A percentile compares a stretch with the other conserved stretches of the same genome.
Evolutionary conservation across 2,888 invertebrate genomes (phyloP).

Genomic region (Drosophila kambysellisi): DNA sequence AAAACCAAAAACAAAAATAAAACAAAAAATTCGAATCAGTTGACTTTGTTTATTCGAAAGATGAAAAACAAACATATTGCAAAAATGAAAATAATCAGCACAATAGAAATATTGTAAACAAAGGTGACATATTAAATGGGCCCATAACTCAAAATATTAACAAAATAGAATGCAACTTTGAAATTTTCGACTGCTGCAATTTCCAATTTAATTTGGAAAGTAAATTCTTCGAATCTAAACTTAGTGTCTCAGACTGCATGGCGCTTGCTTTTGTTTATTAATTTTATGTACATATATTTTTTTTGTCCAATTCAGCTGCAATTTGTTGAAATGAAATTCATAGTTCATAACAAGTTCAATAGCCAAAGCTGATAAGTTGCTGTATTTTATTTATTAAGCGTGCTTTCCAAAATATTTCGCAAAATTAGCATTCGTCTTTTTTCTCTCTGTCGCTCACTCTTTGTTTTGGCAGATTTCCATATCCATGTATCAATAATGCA

Average conservation of each 20-base stretch:
- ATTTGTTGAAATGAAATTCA: constrained; percentile 7
- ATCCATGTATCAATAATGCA: constrained; percentile 50
- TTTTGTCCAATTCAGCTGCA: constrained; percentile 7
- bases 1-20: constrained; percentile 1
- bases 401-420: neutral
- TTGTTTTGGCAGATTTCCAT: neutral
- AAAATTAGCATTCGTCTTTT: constrained; percentile 18
- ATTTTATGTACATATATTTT: neutral
- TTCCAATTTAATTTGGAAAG: neutral
- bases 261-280: constrained; percentile 17
- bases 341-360: constrained; percentile 32
- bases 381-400: neutral
- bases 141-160: constrained; percentile 27
- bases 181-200: neutral
- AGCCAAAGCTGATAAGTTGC: constrained; percentile 22
- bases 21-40: constrained; percentile 46
- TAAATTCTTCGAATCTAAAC: neutral
- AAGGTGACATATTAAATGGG: constrained; percentile 14
- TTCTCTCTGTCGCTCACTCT: constrained; percentile 24
- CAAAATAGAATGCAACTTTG: neutral
- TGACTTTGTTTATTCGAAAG: constrained; percentile 69
- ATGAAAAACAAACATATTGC: constrained; percentile 49
- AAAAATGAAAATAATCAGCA: constrained; percentile 26
- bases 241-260: constrained; percentile 54
- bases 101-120: constrained; percentile 42